Base-by-base conservation (phyloP, 2,113 vertebrate genomes). In the Aix galericulata region DNA sequence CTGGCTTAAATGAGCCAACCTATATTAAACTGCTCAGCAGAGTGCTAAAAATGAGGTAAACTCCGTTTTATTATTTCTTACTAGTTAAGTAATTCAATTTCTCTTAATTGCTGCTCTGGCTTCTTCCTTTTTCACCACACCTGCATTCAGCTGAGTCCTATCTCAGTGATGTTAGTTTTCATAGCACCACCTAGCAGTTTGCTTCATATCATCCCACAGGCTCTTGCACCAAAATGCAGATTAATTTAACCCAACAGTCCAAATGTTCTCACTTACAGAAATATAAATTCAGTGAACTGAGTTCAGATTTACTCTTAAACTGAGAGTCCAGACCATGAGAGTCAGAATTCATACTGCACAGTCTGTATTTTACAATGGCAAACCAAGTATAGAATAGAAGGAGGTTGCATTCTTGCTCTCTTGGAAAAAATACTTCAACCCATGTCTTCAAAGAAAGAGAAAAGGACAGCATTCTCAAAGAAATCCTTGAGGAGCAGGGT, bases 321-420 rank as follows among this genome's bases (percentile, higher is more conserved):
- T 38, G 29, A 48, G 53, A 74, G 21, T 64, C 17, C 26, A 9
- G 17, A 26, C 8, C 11, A 48, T 18, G 6, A 8, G 15, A 88
- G 9, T 48, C 46, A 84, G 46, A 22, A 34, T 17, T 78, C 25
- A 7, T 73, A 9, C 20, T 66, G 17, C 8, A 3, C 23, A 42
- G 34, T 53, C 48, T 53, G 26, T 13, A 6, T 34, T 95, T 76
- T 67, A 66, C 34, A 88, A 38, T 2, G 1, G 14, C 36, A 79
- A 23, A 0, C 0, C 38, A 17, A 69, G 31, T 76, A 16, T 44
- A 25, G 48, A 88, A 62, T 1, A 15, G 20, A 85, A 27, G 10
- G 20, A 76, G 13, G 2, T 42, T 75, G 3, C 21, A 22, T n/a
- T 86, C 46, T 40, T 69, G 17, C 7, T 82, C 50, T 20, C 50